A percentile compares a stretch with the other conserved stretches of the same genome.
These are phyloP conservation scores for Aporophyla nigra DNA, from an alignment of 2,888 invertebrate species.

Conservation along the genomic window DNA sequence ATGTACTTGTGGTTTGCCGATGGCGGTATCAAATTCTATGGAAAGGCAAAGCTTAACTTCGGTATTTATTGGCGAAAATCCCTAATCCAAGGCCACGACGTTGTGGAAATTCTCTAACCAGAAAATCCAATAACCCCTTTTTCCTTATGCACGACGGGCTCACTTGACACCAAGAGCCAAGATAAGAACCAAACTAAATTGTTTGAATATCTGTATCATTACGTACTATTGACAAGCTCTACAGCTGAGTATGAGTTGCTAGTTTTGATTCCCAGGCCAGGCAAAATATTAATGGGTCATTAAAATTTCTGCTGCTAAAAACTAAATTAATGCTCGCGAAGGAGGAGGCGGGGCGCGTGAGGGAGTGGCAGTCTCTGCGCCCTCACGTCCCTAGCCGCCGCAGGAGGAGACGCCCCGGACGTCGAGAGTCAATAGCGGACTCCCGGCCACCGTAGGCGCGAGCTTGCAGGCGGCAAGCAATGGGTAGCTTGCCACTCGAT, in stretches of 20 bases:
- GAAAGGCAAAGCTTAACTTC: constrained; percentile 10
- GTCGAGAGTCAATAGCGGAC: too few relatives aligned
- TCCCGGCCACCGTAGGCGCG: too few relatives aligned
- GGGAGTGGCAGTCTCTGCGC: too few relatives aligned
- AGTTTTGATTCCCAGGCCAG: background rate
- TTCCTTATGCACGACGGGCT: constrained; percentile 5
- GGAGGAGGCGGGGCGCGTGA: too few relatives aligned
- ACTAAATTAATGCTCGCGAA: too few relatives aligned
- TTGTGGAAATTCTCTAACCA: constrained; percentile 26
- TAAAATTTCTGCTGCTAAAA: too few relatives aligned
- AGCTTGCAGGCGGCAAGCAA: too few relatives aligned
- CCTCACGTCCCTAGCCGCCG: too few relatives aligned
- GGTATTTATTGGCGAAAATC: constrained; percentile 42
- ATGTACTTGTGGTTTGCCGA: constrained; percentile 13
- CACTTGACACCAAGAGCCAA: constrained; percentile 18
- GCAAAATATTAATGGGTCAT: background rate
- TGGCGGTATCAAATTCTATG: constrained; percentile 41
- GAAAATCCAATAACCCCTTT: constrained; percentile 37
- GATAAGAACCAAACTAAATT: constrained; percentile 12
- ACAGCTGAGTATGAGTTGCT: background rate
- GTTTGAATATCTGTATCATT: background rate
- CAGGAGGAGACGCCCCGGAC: too few relatives aligned
- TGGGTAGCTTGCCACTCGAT: too few relatives aligned
- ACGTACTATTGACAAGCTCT: too few relatives aligned
- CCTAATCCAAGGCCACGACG: constrained; percentile 2